phyloP scores from a whole-genome alignment of 2,113 vertebrate genomes.

The Eulemur rufifrons region DNA sequence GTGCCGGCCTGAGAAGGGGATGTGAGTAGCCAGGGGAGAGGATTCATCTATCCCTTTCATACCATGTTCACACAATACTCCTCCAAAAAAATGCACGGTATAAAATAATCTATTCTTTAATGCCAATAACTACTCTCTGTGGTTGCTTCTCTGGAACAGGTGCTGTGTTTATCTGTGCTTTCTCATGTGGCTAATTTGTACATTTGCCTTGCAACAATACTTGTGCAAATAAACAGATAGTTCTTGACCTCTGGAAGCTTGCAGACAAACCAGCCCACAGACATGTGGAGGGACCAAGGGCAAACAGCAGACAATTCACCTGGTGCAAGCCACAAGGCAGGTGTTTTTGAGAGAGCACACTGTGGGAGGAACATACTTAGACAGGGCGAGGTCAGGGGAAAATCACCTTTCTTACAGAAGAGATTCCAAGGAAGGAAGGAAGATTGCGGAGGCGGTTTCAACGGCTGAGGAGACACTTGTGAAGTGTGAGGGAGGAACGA shows the following conservation, averaged over 20 bases:
- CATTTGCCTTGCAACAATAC: neutral
- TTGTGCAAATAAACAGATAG: slow-evolving; percentile 4
- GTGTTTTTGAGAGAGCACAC: neutral
- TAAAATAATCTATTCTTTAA: neutral
- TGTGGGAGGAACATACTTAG: neutral
- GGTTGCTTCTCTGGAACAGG: neutral
- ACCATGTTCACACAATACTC: neutral
- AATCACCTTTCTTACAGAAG: neutral
- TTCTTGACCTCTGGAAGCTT: slow-evolving; percentile 27
- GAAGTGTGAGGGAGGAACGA: neutral
- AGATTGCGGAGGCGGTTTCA: neutral
- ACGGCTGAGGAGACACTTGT: neutral
- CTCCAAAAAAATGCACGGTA: neutral
- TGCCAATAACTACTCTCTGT: no score
- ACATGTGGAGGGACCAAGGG: neutral
- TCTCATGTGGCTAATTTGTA: neutral
- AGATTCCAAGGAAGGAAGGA: slow-evolving; percentile 44
- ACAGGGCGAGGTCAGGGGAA: neutral
- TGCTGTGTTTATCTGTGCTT: neutral
- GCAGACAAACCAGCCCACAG: neutral
- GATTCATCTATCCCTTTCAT: neutral
- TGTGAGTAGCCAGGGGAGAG: neutral
- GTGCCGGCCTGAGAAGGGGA: neutral
- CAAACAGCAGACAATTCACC: neutral
- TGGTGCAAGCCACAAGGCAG: neutral